phyloP scores from a whole-genome alignment of 64 coral and sea anemone genomes.

The Dendrophyllia cribrosa region DNA sequence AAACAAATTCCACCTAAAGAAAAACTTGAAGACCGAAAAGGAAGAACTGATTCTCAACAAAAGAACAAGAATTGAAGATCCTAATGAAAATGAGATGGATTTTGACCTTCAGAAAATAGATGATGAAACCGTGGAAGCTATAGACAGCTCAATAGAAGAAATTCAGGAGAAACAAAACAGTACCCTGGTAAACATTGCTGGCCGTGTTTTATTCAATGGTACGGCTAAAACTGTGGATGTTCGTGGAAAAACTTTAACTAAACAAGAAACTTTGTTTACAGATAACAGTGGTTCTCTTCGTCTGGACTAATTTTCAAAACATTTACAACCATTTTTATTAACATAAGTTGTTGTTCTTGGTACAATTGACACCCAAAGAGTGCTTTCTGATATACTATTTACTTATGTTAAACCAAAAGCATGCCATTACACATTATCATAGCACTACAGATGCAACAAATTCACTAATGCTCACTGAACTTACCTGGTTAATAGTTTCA shows the following conservation, averaged over 20 bases:
- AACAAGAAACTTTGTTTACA: conserved; percentile 69
- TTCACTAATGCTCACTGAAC: background rate
- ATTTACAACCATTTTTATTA: background rate
- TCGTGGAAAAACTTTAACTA: conserved; percentile 39
- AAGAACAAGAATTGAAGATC: conserved; percentile 53
- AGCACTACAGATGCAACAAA: background rate
- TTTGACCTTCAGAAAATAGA: conserved; percentile 21
- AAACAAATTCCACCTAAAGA: conserved; percentile 57
- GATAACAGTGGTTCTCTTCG: conserved; percentile 50
- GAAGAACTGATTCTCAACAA: conserved; percentile 63
- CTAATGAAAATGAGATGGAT: conserved; percentile 30
- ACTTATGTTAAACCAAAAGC: background rate
- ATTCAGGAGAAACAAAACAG: too few species aligned
- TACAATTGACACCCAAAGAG: conserved; percentile 1
- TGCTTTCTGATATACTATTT: background rate
- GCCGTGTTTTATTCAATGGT: conserved; percentile 41
- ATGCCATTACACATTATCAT: background rate
- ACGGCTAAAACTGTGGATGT: conserved; percentile 57
- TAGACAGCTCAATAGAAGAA: too few species aligned
- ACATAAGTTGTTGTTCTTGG: background rate
- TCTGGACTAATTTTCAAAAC: conserved; percentile 22
- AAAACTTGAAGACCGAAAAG: conserved; percentile 49
- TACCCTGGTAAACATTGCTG: background rate
- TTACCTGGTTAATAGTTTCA: background rate
- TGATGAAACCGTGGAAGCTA: too few species aligned